Conservation (phyloP, 1,140 invertebrate species). For the Trichomalopsis sarcophagae region DNA sequence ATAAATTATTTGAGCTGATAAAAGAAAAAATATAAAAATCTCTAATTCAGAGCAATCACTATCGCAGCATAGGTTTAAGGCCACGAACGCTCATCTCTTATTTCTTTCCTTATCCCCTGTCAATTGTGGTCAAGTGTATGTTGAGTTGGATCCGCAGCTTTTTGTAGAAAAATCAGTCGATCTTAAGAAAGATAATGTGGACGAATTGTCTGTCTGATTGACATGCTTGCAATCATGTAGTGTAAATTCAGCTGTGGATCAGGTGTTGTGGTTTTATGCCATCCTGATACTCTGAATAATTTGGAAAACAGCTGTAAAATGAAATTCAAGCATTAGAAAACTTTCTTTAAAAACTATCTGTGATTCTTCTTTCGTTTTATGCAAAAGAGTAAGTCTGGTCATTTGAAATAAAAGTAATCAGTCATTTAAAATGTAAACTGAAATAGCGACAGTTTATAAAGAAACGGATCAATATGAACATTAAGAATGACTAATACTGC, state of each 20-base stretch:
- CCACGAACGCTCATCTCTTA: slow-evolving; percentile 44
- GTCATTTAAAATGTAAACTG: neutral
- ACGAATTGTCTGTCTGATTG: slow-evolving; percentile 34
- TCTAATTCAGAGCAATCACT: slow-evolving; percentile 53
- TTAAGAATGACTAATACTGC: too few species aligned
- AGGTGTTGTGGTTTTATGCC: slow-evolving; percentile 77
- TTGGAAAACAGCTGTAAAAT: slow-evolving; percentile 92
- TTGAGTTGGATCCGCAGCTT: slow-evolving; percentile 38
- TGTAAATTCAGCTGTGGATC: slow-evolving; percentile 44
- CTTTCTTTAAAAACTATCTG: neutral
- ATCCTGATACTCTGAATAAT: slow-evolving; percentile 95
- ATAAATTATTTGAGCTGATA: slow-evolving; percentile 64
- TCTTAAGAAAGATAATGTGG: slow-evolving; percentile 50
- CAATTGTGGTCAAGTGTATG: slow-evolving; percentile 41
- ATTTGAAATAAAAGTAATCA: neutral
- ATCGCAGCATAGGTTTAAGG: slow-evolving; percentile 44
- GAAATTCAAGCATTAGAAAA: slow-evolving; percentile 42
- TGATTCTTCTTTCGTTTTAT: too few species aligned
- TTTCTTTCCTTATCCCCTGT: slow-evolving; percentile 35
- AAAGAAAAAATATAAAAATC: slow-evolving; percentile 56
- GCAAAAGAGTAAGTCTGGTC: too few species aligned
- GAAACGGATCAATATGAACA: too few species aligned
- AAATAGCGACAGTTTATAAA: neutral
- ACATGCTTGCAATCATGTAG: slow-evolving; percentile 25
- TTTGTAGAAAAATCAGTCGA: slow-evolving; percentile 53